Percentiles rank a stretch among this genome's conserved stretches.
phyloP scores from a whole-genome alignment of 1,140 invertebrate genomes.

The Neomicropteryx cornuta region DNA sequence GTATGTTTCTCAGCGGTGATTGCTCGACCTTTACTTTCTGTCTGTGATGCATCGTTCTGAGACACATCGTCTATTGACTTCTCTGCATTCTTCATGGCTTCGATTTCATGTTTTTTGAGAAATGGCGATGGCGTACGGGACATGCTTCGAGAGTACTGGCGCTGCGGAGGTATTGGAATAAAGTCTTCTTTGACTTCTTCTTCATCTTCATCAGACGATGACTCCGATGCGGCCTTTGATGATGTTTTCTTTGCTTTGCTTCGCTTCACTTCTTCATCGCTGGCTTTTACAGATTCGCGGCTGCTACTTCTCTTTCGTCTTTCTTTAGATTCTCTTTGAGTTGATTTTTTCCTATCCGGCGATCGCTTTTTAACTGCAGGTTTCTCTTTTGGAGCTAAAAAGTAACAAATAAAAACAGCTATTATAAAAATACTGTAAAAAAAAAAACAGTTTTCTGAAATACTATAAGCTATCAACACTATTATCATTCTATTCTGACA shows the following conservation, averaged over 20 bases:
- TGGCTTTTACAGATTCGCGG: slow-evolving; percentile 32
- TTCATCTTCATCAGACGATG: slow-evolving; percentile 35
- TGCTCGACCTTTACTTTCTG: slow-evolving; percentile 22
- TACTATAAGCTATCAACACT: too few relatives aligned
- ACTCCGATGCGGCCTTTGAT: slow-evolving; percentile 18
- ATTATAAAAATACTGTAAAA: too few relatives aligned
- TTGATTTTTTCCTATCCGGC: slow-evolving; percentile 20
- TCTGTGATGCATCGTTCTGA: slow-evolving; percentile 25
- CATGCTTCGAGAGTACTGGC: slow-evolving; percentile 53
- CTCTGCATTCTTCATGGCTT: slow-evolving; percentile 35
- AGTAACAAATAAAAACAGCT: too few relatives aligned
- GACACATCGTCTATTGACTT: slow-evolving; percentile 28
- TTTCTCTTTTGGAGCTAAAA: too few relatives aligned
- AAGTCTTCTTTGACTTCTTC: slow-evolving; percentile 26
- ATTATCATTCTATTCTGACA: too few relatives aligned
- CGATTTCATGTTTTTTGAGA: slow-evolving; percentile 63
- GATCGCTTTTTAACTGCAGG: too few relatives aligned
- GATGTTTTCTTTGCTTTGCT: slow-evolving; percentile 19
- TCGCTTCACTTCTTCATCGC: slow-evolving; percentile 19
- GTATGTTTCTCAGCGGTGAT: slow-evolving; percentile 22
- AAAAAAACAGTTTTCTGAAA: too few relatives aligned
- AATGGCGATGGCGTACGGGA: slow-evolving; percentile 71
- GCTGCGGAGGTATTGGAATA: slow-evolving; percentile 23
- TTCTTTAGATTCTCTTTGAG: slow-evolving; percentile 28
- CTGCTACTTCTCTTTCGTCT: slow-evolving; percentile 33